Percentiles rank a stretch among this genome's conserved stretches.
Evolutionary conservation across 2,113 vertebrate species (phyloP).

Genomic region (Jaculus jaculus): DNA sequence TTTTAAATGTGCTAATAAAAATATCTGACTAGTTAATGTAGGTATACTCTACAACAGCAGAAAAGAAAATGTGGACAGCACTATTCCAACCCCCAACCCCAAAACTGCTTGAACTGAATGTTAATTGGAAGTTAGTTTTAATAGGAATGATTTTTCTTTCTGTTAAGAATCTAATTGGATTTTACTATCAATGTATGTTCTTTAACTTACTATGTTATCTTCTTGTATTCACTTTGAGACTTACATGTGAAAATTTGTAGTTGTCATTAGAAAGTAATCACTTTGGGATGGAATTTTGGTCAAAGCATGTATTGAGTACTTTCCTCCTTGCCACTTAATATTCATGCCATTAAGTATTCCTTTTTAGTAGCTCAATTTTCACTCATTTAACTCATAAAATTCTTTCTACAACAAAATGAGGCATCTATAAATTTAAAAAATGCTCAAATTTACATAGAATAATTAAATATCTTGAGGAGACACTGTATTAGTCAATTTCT

Average conservation of each 20-base stretch:
- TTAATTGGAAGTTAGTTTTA: neutral
- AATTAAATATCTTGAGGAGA: neutral
- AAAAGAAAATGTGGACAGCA: neutral
- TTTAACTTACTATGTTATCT: neutral
- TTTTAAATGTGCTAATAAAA: neutral
- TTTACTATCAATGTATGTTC: neutral
- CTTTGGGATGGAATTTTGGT: neutral
- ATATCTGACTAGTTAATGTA: neutral
- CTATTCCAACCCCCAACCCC: neutral
- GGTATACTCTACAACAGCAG: neutral
- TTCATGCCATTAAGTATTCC: neutral
- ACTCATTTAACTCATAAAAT: neutral
- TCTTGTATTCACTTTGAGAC: neutral
- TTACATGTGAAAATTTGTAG: neutral
- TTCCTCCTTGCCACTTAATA: neutral
- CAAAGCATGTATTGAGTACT: neutral
- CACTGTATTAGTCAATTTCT: too few relatives aligned
- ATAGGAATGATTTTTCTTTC: neutral
- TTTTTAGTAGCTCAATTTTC: neutral
- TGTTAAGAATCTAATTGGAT: neutral
- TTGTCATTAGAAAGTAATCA: neutral
- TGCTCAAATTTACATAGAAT: neutral
- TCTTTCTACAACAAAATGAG: neutral
- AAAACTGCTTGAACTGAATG: neutral
- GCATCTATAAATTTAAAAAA: neutral